Base-by-base conservation (phyloP, 2,888 invertebrate genomes). In the Cristatella mucedo region DNA sequence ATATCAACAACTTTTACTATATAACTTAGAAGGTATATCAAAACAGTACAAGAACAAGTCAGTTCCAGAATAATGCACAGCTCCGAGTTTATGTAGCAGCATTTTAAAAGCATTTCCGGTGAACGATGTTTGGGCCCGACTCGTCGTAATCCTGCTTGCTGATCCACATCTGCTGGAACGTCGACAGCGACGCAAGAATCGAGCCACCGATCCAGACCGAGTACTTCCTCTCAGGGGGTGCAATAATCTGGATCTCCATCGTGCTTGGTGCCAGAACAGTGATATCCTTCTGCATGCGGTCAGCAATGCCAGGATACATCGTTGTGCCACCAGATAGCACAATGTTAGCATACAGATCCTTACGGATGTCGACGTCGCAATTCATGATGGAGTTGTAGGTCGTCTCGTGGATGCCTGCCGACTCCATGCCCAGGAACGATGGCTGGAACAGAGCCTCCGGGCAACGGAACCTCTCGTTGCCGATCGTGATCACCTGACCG, bases 231-330 rank as follows among this genome's bases (percentile, higher is more conserved):
- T 83, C 82, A 55, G 82, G 82, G 66, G 83, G 82, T 69, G 83
- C 82, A 70, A 82, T 85, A 73, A 85, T 85, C 76, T 83, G 85
- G 74, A 85, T 84, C n/a, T n/a, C n/a, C 76, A 84, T 85, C 67
- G 84, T 83, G 50, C 81, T 80, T 56, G 85, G 85, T 51, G 85
- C 83, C 56, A 84, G 74, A 59, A 81, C 78, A 63, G 82, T 82
- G 30, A 59, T 49, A 44, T 59, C 59, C 46, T 53, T 54, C 42
- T 53, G 49, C 47, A 55, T 43, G 9, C 57, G 43, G 16, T 48
- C 46, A 6, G 49, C 46, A 29, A 54, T 33, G 2, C 29, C 30
- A n/a, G n/a, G n/a, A n/a, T n/a, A 86, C 85, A 86, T 85, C 61
- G 85, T 85, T 73, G 84, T 84, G 68, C 82, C 82, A 68, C 82